Base-by-base conservation (phyloP, 1,140 invertebrate species). In the Trichogramma pretiosum region DNA sequence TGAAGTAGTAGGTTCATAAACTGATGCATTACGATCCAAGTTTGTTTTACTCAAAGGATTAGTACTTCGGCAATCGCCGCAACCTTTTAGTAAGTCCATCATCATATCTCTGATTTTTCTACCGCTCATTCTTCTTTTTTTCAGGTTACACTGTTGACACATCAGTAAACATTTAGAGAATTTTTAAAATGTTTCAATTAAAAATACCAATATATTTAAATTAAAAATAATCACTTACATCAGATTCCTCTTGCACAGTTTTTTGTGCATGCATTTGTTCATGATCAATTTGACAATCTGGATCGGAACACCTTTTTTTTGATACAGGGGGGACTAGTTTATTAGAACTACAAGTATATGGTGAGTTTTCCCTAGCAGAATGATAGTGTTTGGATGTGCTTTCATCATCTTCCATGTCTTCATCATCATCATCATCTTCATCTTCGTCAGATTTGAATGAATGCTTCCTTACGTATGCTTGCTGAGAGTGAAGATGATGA, bases 11-110 rank as follows among this genome's bases (percentile, higher is more conserved):
- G 49, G 49, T n/a, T 46, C 43, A 13, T 51, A 46, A 9, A 51
- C 17, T n/a, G 49, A 50, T 24, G 48, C 16, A 28, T 21, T 45
- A n/a, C 32, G 39, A 14, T 14, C 24, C 7, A 22, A 5, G 24
- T 19, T 39, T 8, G 47, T 57, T 22, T 32, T 54, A 42, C 23
- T 48, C 2, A 49, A 32, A n/a, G 45, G 10, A 44, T 53, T 55
- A 24, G 54, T 18, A 30, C 36, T 56, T 42, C 59, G 56, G 45
- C 57, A 59, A 44, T 67, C 64, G 38, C 67, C 59, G 16, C 66
- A 69, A 18, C 64, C 59, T 52, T 60, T 63, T 24, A 70, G 38
- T 41, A 70, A 54, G 40, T 68, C 65, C 48, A 64, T 52, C 19
- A 70, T 46, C 21, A 68, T 53, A 11, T 55, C 57, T 46, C 63